Percentiles rank a stretch among this genome's conserved stretches.
Evolutionary conservation across 2,797 vertebrate species (phyloP).

Genomic region (Enteromius thamalakanensis): DNA sequence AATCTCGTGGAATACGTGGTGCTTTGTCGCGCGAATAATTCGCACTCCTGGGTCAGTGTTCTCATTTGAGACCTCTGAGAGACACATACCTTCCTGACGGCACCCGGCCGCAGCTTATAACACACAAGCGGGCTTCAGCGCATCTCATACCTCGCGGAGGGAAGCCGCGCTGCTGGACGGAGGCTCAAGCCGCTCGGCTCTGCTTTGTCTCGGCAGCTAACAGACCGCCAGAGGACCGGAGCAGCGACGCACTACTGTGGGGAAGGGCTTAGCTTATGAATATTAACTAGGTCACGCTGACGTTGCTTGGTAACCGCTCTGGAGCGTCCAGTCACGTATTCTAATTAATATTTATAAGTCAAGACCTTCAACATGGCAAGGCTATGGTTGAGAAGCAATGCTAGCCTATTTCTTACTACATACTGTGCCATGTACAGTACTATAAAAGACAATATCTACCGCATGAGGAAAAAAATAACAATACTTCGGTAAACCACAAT

Average conservation of each 20-base stretch:
- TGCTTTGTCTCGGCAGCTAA: constrained; percentile 18
- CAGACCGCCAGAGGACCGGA: neutral
- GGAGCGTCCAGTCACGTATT: constrained; percentile 25
- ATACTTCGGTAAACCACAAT: neutral
- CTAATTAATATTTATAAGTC: constrained; percentile 17
- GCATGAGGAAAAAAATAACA: neutral
- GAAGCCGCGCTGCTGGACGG: constrained; percentile 3
- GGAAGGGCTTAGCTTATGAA: constrained; percentile 30
- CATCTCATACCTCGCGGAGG: constrained; percentile 10
- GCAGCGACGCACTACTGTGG: neutral
- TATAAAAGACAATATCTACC: neutral
- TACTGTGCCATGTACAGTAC: neutral
- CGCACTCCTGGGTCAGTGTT: constrained; percentile 28
- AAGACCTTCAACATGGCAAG: neutral
- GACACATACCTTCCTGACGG: neutral
- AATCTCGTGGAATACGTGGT: neutral
- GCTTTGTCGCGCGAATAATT: constrained; percentile 27
- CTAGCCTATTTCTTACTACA: neutral
- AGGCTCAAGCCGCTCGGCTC: constrained; percentile 22
- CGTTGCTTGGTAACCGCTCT: constrained; percentile 34
- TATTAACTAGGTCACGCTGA: constrained; percentile 15
- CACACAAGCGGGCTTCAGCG: constrained; percentile 25
- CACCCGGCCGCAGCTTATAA: constrained; percentile 9
- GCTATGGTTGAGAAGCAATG: neutral
- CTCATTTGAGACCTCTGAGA: neutral